A percentile compares a stretch with the other conserved stretches of the same genome.
Conservation (phyloP, 2,888 invertebrate genomes). For the Dione vanillae region DNA sequence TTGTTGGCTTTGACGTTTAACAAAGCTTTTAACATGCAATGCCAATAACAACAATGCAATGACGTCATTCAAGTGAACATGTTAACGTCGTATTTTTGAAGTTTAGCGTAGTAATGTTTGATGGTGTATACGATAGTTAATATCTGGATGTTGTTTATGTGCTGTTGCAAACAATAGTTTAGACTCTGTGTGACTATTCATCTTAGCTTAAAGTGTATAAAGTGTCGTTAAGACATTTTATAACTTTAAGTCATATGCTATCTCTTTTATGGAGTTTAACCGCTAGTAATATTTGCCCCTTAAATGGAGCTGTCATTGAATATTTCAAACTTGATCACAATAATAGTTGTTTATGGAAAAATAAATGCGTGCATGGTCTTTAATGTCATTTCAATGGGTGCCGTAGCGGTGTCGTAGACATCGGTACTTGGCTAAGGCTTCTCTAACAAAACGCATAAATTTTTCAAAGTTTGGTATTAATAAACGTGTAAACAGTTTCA, state of each 20-base stretch:
- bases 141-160: constrained; percentile 81
- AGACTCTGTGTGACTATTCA: constrained; percentile 72
- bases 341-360: constrained; percentile 49
- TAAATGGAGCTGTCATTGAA: constrained; percentile 49
- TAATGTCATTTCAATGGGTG: constrained; percentile 58
- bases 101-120: constrained; percentile 79
- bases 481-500: neutral
- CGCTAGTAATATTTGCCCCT: constrained; percentile 52
- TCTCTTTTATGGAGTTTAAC: constrained; percentile 49
- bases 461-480: neutral
- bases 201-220: constrained; percentile 64
- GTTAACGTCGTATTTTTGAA: constrained; percentile 58
- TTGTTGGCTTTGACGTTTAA: constrained; percentile 47
- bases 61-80: constrained; percentile 46
- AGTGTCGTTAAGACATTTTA: constrained; percentile 51
- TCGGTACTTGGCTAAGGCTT: constrained; percentile 49
- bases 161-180: constrained; percentile 77
- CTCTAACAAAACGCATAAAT: constrained; percentile 46
- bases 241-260: constrained; percentile 60
- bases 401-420: constrained; percentile 57
- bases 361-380: constrained; percentile 63
- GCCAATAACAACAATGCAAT: constrained; percentile 32
- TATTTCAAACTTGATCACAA: constrained; percentile 46
- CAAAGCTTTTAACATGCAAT: constrained; percentile 57
- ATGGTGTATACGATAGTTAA: constrained; percentile 80